A percentile compares a stretch with the other conserved stretches of the same genome.
These are phyloP conservation scores for Nasonia vitripennis DNA, from an alignment of 1,140 invertebrate genomes.

Conservation along the genomic window DNA sequence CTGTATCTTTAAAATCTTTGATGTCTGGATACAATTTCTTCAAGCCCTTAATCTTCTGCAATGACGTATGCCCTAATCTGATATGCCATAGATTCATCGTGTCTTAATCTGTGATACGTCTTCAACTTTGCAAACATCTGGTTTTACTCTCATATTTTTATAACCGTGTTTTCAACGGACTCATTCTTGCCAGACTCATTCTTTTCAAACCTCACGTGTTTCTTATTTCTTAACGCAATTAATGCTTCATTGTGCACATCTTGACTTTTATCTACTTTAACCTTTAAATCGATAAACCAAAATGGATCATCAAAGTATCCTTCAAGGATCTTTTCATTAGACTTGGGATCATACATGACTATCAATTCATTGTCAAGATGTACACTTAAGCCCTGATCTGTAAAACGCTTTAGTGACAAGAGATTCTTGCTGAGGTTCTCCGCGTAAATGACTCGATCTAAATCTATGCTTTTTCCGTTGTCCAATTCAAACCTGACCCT, in stretches of 20 bases:
- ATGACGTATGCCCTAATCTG: not conserved
- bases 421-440: not conserved
- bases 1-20: not conserved
- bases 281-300: not conserved
- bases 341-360: not conserved
- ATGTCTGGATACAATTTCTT: not conserved
- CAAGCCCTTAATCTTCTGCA: not conserved
- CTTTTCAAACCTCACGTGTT: not conserved
- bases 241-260: not conserved
- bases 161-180: not conserved
- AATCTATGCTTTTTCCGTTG: not conserved
- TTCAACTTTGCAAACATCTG: not conserved
- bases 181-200: no score
- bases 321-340: not conserved
- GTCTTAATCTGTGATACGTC: not conserved
- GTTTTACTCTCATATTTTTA: not conserved
- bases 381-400: not conserved
- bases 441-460: not conserved
- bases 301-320: not conserved
- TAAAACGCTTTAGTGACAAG: not conserved
- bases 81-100: not conserved
- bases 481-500: not conserved
- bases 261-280: not conserved
- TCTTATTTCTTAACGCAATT: not conserved
- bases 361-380: not conserved